Evolutionary conservation across 1,140 invertebrate species (phyloP).

Genomic region (Anoplophora glabripennis): DNA sequence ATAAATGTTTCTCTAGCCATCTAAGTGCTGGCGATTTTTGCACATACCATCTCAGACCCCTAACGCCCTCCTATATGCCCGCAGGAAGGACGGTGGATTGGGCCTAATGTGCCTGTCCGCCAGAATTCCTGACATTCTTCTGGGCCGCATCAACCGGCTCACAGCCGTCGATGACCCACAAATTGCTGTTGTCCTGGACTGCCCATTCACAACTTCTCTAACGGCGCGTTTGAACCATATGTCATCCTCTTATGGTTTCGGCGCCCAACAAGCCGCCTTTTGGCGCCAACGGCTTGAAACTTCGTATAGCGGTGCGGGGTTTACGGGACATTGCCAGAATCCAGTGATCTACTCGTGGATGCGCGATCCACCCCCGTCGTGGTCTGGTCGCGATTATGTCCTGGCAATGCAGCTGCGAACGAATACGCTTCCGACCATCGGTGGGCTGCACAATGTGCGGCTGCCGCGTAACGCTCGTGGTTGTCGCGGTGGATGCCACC

Average conservation of each 20-base stretch:
- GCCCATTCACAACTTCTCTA: too few species aligned
- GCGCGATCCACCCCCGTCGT: neutral
- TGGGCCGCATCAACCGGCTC: neutral
- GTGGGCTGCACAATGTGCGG: neutral
- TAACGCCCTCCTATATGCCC: constrained; percentile 15
- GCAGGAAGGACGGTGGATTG: neutral
- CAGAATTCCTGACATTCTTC: neutral
- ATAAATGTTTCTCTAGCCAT: too few species aligned
- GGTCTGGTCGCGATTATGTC: constrained; percentile 15
- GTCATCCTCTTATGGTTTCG: too few species aligned
- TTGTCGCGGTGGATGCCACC: constrained; percentile 13
- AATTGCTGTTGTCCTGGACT: neutral
- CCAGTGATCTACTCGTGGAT: too few species aligned
- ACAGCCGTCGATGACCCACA: neutral
- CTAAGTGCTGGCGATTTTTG: too few species aligned
- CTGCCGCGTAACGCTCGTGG: neutral
- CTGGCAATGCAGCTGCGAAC: constrained; percentile 23
- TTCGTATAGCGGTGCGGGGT: too few species aligned
- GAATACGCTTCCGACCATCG: constrained; percentile 6
- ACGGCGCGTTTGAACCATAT: too few species aligned
- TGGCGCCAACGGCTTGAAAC: too few species aligned
- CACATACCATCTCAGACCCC: too few species aligned
- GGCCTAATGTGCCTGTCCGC: neutral
- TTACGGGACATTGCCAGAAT: too few species aligned
- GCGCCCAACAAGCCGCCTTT: too few species aligned